phyloP scores from a whole-genome alignment of 2,113 vertebrate species.

The Ceyx margarethae region DNA sequence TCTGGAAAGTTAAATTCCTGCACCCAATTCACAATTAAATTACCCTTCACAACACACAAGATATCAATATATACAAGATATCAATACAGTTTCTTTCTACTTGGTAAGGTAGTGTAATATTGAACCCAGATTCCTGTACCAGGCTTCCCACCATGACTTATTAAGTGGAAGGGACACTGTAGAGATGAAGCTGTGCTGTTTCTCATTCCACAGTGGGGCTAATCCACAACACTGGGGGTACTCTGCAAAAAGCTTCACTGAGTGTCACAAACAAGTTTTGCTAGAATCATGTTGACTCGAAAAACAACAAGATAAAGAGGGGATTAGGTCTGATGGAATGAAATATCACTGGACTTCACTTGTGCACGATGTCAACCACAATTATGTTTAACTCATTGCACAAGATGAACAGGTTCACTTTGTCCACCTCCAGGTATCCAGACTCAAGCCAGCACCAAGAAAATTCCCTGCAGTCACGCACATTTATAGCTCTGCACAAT shows the following conservation, averaged over 20 bases:
- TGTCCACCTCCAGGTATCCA: not conserved
- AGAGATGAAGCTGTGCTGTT: not conserved
- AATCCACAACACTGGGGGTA: not conserved
- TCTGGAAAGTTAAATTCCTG: constrained; percentile 37
- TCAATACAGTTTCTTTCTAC: not conserved
- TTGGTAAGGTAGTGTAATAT: not conserved
- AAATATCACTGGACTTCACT: constrained; percentile 32
- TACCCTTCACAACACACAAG: not conserved
- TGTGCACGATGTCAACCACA: not conserved
- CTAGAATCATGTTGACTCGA: not conserved
- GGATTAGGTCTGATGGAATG: not conserved
- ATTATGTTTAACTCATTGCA: not conserved
- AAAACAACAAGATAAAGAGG: not conserved
- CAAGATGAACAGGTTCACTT: not conserved
- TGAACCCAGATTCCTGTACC: not conserved
- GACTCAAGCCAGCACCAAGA: not conserved
- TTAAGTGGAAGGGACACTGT: not conserved
- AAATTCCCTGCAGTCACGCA: not conserved
- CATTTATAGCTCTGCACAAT: constrained; percentile 28
- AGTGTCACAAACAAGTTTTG: not conserved
- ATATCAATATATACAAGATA: not conserved
- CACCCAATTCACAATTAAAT: constrained; percentile 27
- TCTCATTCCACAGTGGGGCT: not conserved
- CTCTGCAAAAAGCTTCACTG: not conserved
- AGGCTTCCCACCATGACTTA: not conserved